These are phyloP conservation scores for Aphidius gifuensis DNA, from an alignment of 1,140 invertebrate genomes.

Conservation along the genomic window DNA sequence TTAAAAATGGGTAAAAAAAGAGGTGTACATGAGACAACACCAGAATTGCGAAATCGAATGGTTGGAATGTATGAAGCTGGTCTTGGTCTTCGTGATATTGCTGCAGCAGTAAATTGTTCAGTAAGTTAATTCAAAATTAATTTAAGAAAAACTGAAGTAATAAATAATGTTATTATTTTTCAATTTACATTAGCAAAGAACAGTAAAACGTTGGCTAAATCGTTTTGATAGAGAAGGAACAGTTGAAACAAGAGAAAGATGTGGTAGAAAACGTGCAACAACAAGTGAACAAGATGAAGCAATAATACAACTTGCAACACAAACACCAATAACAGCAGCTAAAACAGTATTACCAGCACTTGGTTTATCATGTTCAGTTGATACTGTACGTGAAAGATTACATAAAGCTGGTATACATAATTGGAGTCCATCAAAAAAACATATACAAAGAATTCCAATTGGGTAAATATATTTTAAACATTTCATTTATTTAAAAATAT, in stretches of 20 bases:
- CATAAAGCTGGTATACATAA: slow-evolving; percentile 55
- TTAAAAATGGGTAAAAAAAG: slow-evolving; percentile 50
- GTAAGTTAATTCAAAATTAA: slow-evolving; percentile 31
- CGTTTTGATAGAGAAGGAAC: slow-evolving; percentile 53
- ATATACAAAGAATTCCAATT: slow-evolving; percentile 50
- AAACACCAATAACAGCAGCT: slow-evolving; percentile 51
- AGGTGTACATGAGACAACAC: slow-evolving; percentile 53
- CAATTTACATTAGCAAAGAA: slow-evolving; percentile 46
- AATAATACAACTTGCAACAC: slow-evolving; percentile 47
- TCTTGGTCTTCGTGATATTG: slow-evolving; percentile 48
- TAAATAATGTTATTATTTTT: slow-evolving; percentile 12
- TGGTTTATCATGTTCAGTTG: slow-evolving; percentile 50
- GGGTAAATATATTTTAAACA: slow-evolving; percentile 34
- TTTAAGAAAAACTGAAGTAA: slow-evolving; percentile 5
- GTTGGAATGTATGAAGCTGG: slow-evolving; percentile 55
- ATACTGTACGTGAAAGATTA: slow-evolving; percentile 50
- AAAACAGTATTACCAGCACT: slow-evolving; percentile 51
- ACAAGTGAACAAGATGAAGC: slow-evolving; percentile 51
- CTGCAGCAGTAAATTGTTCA: slow-evolving; percentile 50
- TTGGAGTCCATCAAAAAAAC: slow-evolving; percentile 52
- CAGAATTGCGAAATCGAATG: slow-evolving; percentile 52
- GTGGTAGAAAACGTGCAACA: slow-evolving; percentile 53
- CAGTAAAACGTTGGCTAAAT: slow-evolving; percentile 53
- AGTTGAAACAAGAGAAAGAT: slow-evolving; percentile 50
- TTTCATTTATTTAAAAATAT: slow-evolving; percentile 9